Base-by-base conservation (phyloP, 2,797 vertebrate species). In the Hyperoplus immaculatus region DNA sequence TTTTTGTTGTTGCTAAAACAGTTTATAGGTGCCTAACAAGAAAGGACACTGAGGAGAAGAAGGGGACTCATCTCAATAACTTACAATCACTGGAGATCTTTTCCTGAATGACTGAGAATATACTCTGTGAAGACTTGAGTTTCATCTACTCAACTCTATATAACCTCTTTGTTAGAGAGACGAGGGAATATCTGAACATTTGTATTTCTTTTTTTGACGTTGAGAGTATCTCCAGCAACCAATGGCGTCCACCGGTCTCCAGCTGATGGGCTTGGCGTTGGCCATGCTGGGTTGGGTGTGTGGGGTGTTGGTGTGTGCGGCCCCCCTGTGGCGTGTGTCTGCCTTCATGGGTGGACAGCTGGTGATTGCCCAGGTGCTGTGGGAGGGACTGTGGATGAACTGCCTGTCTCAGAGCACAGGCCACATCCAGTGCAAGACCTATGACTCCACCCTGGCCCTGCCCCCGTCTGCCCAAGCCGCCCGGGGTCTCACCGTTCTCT, bases 311-410 rank as follows among this genome's bases (percentile, higher is more conserved):
- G 95, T 95, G 60, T 94, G 94, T 0, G 93, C 93, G 0, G 88
- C 90, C 45, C 95, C 95, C 10, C 88, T 94, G 74, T 95, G 95
- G 95, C 93, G 94, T 0, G 86, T 95, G 41, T 95, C 94, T 0
- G 94, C 94, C 38, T 95, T 95, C 0, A 94, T 93, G 0, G 94
- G 92, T 0, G 93, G 92, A 1, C 93, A 95, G 90, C 84, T 95
- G 53, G 93, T 95, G 88, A 94, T 97, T 0, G 97, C 97, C 6
- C 97, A 98, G 93, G 95, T 97, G 77, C 86, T 96, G 82, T 98
- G 96, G 89, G 97, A 99, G 88, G 98, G 98, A 47, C 94, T 99
- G 18, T 99, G 98, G 98, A 99, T 99, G 97, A 96, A 96, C 81
- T 99, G 98, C 72, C 68, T 95, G 63, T 94, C 93, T 41, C 97